phyloP scores from a whole-genome alignment of 1,140 invertebrate genomes.

The Teleogryllus occipitalis region DNA sequence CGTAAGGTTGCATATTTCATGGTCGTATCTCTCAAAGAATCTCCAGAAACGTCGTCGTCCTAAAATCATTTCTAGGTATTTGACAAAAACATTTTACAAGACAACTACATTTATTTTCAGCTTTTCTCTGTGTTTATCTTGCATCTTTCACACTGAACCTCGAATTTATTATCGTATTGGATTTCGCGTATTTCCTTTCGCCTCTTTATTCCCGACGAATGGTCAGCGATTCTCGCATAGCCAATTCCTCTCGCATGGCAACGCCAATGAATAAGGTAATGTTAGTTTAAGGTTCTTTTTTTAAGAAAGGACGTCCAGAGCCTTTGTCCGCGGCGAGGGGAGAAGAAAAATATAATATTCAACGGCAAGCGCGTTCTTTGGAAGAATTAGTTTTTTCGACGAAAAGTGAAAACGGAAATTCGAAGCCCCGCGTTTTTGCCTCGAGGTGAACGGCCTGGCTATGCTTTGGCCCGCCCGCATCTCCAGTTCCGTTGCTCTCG shows the following conservation, averaged over 20 bases:
- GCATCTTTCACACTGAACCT: no score
- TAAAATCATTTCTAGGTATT: no score
- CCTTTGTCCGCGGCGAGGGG: not conserved
- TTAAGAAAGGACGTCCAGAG: not conserved
- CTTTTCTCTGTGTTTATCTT: no score
- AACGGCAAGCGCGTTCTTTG: not conserved
- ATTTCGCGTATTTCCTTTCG: no score
- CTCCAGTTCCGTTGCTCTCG: not conserved
- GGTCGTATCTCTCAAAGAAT: no score
- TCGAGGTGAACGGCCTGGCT: not conserved
- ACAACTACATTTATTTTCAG: no score
- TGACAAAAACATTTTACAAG: no score
- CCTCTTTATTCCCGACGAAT: not conserved
- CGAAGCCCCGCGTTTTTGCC: not conserved
- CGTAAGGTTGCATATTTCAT: no score
- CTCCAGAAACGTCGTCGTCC: no score
- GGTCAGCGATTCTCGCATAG: not conserved
- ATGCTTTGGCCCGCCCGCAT: not conserved
- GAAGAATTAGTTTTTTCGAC: not conserved
- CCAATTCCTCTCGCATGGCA: not conserved
- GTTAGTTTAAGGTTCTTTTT: not conserved
- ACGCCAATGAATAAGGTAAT: not conserved
- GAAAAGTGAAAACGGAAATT: conserved; percentile 1
- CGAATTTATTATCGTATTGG: no score
- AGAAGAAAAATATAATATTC: not conserved